Evolutionary conservation across 2,113 vertebrate species (phyloP), one percentile per base, ranked within the genome.

Genomic region (Procavia capensis): DNA sequence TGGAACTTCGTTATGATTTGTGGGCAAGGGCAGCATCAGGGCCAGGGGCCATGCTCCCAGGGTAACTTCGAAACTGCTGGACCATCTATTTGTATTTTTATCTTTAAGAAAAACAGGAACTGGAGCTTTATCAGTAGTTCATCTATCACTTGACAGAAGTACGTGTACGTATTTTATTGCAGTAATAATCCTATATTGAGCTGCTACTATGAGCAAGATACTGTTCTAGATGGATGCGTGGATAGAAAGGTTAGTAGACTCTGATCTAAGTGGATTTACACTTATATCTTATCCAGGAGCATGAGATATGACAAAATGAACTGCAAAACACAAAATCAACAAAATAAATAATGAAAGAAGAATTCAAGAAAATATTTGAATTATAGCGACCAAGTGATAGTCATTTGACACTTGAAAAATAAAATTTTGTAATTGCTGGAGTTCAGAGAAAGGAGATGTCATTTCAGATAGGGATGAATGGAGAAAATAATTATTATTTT

Each of bases 71-170:
- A n/a, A n/a, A n/a, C n/a, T n/a, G n/a, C n/a, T n/a, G n/a, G n/a
- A n/a, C n/a, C n/a, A n/a, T n/a, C n/a, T 50, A 70, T 72, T 92
- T 64, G 57, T 43, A 24, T 43, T 59, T 88, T 75, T 34, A 76
- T 68, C 29, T 50, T 84, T 79, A 96, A 91, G 29, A 24, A 25
- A 88, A 81, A 31, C 27, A 90, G 85, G n/a, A 84, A 63, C 85
- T 84, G 29, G 19, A 70, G 13, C 2, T 25, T 84, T 31, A 75
- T 59, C 3, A 39, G 19, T 43, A 50, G 68, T 88, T 91, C 70
- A 54, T 50, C 16, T 29, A 36, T 63, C 64, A 47, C 27, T 16
- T 92, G 9, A 34, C 31, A 80, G 31, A 85, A 90, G 59, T 45
- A 39, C 2, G 36, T 64, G 39, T 36, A 1, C 27, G 25, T 78